Conservation (phyloP, 2,113 vertebrate genomes). For the Catharus minimus region DNA sequence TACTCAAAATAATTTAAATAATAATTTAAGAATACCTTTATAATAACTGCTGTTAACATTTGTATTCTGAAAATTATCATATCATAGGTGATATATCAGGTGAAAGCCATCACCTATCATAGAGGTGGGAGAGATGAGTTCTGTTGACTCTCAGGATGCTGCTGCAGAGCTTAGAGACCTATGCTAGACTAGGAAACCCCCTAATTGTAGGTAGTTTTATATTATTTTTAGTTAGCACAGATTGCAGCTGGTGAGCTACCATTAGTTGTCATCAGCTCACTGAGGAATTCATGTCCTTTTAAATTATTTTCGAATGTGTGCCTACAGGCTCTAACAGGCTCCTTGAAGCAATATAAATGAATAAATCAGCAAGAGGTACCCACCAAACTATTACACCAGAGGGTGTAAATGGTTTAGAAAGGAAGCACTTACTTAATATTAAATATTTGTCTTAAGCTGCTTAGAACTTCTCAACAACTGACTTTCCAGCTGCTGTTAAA, state of each 20-base stretch:
- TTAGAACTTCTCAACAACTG: background rate
- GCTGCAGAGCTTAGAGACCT: background rate
- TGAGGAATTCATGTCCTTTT: slow-evolving; percentile 29
- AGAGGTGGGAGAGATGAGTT: background rate
- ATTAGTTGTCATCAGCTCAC: background rate
- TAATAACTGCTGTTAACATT: background rate
- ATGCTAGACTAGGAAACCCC: background rate
- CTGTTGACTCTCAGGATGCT: background rate
- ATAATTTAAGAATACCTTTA: background rate
- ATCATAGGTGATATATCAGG: fast-evolving
- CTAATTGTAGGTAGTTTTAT: background rate
- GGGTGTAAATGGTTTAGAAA: slow-evolving; percentile 1
- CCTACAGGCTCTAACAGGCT: background rate
- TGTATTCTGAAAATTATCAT: background rate
- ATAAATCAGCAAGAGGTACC: slow-evolving; percentile 41
- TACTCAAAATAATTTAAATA: background rate
- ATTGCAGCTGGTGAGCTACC: background rate
- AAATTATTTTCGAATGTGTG: slow-evolving; percentile 39
- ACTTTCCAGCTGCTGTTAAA: background rate
- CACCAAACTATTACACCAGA: background rate
- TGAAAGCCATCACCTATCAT: background rate
- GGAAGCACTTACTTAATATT: slow-evolving; percentile 8
- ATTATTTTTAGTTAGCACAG: background rate
- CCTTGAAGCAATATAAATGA: slow-evolving; percentile 27
- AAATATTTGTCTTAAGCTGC: slow-evolving; percentile 42